These are phyloP conservation scores for Epinotia ramella DNA, from an alignment of 2,888 invertebrate genomes.

Conservation along the genomic window DNA sequence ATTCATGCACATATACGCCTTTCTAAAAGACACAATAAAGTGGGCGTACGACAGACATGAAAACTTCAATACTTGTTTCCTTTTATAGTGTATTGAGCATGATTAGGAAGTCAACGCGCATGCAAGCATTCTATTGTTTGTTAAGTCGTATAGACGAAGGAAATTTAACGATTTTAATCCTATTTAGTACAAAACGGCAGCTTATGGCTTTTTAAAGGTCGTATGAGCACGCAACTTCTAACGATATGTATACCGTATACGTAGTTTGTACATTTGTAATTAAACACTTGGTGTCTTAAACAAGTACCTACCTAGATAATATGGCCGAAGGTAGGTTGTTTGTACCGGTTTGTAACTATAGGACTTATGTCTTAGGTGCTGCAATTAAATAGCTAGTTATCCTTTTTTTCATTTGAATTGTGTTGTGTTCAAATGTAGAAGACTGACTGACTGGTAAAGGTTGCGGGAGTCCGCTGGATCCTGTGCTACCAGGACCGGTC, in stretches of 20 bases:
- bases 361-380: neutral
- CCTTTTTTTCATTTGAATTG: no score
- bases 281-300: constrained; percentile 1
- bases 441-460: no score
- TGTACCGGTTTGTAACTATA: neutral
- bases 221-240: neutral
- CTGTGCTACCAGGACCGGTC: no score
- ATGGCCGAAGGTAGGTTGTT: neutral
- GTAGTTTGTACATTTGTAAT: neutral
- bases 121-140: neutral
- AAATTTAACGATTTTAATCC: constrained; percentile 6
- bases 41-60: neutral
- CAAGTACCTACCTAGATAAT: neutral
- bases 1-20: neutral
- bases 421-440: no score
- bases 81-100: constrained; percentile 25
- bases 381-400: no score
- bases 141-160: constrained; percentile 6
- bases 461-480: no score
- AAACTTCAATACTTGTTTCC: constrained; percentile 21
- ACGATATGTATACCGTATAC: neutral
- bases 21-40: neutral
- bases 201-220: neutral
- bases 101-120: constrained; percentile 32
- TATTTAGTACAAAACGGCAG: constrained; percentile 3